Conservation (phyloP, 1,140 invertebrate genomes). For the Panulirus ornatus region DNA sequence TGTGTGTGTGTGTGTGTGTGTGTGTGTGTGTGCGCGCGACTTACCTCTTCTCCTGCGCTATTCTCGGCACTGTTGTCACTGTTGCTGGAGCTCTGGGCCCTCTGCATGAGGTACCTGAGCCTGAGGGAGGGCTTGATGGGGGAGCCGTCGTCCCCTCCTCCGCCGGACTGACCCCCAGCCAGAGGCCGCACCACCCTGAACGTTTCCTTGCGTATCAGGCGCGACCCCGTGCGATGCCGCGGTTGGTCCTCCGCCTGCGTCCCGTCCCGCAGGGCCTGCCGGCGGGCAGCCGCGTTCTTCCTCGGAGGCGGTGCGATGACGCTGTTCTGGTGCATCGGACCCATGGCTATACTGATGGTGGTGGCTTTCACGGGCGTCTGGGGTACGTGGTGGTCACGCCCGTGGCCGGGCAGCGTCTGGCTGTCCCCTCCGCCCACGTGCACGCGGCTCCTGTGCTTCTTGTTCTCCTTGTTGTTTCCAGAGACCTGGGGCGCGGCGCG, state of each 20-base stretch:
- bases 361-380: constrained; percentile 42
- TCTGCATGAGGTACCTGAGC: constrained; percentile 62
- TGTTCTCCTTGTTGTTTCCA: constrained; percentile 51
- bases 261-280: neutral
- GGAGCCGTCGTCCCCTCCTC: neutral
- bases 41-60: constrained; percentile 63
- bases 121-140: constrained; percentile 65
- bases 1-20: neutral
- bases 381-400: neutral
- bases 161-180: neutral
- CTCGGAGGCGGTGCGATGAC: neutral
- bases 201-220: constrained; percentile 66
- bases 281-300: neutral
- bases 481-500: neutral
- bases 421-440: constrained; percentile 50
- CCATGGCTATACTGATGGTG: constrained; percentile 65
- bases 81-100: constrained; percentile 56
- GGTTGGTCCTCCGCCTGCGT: neutral
- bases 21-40: neutral
- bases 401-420: neutral
- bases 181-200: constrained; percentile 38
- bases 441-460: constrained; percentile 60
- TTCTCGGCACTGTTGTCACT: constrained; percentile 64
- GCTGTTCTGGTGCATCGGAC: constrained; percentile 40
- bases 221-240: constrained; percentile 41